Evolutionary conservation across 2,888 invertebrate species (phyloP), one percentile per base, ranked within the genome.

Genomic region (Ichneumoninae sp.): DNA sequence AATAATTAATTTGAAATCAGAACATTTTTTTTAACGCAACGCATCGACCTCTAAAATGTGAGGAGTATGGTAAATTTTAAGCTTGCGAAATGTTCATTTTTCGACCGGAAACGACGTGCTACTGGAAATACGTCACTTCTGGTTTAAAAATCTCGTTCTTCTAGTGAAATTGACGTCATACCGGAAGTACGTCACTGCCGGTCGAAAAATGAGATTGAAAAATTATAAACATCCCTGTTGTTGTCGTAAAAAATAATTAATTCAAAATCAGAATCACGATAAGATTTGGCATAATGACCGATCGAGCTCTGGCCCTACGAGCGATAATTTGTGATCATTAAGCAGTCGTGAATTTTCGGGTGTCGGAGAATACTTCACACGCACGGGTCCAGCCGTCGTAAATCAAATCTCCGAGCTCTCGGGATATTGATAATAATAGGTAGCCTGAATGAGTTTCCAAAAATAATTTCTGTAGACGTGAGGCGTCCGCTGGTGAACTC

Each of bases 391-490:
- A 69, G 66, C 65, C 22, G 36, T 80, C 79, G 65, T 76, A 71
- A 76, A 83, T 79, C 47, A 78, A 22, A 8, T 62, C 30, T 66
- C 62, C 7, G 74, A 36, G 44, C 60, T 68, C 71, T 57, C 54
- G 40, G 54, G n/a, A 40, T 70, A 71, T 54, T 71, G 80, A 80
- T 75, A 79, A 83, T 79, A 83, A 80, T 83, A 76, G 71, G 76
- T 68, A 71, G 66, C 80, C 76, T 65, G 71, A 80, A 83, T 71
- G 83, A 83, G 80, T 19, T 57, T 76, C 76, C 80, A 30, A 62
- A 83, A 77, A 69, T 83, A 77, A 80, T 83, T 80, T 72, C 40
- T 36, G 60, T 60, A 50, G 75, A 50, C 66, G 36, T 30, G 44
- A 62, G 52, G 54, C 54, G 66, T 50, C 66, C 54, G 22, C 52